Evolutionary conservation across 2,113 vertebrate genomes (phyloP), one percentile per base, ranked within the genome.

Genomic region (Phylloscopus trochiloides): DNA sequence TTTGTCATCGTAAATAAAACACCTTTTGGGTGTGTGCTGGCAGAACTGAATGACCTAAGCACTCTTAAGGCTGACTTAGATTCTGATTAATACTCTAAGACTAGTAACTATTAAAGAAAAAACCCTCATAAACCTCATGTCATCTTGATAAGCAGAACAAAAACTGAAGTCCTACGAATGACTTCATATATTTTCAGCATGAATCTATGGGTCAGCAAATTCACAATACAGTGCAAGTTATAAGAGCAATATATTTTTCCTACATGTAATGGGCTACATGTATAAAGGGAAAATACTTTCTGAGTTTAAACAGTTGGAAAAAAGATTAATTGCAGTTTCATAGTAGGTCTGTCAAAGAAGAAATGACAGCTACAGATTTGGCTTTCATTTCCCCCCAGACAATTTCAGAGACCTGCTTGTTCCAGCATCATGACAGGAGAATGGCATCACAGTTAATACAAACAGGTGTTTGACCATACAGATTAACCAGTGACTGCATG

Each of bases 401-500:
- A 67, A 18, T 92, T 94, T 88, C 58, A 70, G 65, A 88, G 62
- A 54, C 9, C 9, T 51, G 22, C 26, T 57, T 72, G 25, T 86
- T 96, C 29, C 19, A 74, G 32, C 58, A 31, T 47, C 2, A 1
- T 66, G 62, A 21, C 17, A 83, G 47, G 43, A 79, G 71, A 66
- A 55, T 36, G n/a, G 34, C 14, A 3, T 73, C 67, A 40, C 34
- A 63, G 17, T 88, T 82, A 50, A 31, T 43, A 36, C 55, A 66
- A 76, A 54, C 58, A 76, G 67, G 55, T 36, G 62, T 83, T 90
- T 66, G n/a, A 86, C 38, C 26, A 40, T 15, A 55, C 36, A 80
- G 74, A 54, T 51, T 87, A 92, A 54, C 4, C 10, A 91, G 9
- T 83, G 75, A 42, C 70, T 92, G 96, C 93, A 94, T 97, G 93